Evolutionary conservation across 2,113 vertebrate genomes (phyloP), one percentile per base, ranked within the genome.

Genomic region (Siniperca chuatsi): DNA sequence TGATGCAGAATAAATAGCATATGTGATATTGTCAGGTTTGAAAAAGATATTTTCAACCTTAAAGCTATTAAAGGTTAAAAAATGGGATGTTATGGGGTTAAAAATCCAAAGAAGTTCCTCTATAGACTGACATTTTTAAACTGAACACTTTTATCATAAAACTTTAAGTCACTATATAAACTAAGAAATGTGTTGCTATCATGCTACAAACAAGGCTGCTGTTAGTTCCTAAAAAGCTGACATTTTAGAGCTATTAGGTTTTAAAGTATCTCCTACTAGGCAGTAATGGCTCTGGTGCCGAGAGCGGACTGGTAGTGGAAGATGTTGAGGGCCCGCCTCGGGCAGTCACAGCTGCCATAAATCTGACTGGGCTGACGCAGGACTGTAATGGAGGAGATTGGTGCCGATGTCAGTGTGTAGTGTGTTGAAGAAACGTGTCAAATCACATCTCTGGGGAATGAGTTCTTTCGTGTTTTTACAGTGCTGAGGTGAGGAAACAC

Each of bases 321-420:
- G 83, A 81, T 67, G 82, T 64, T 58, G 68, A 67, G 72, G 84
- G 58, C 67, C 55, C 1, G 50, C 76, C 69, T 79, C 60, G 4
- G 80, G 65, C 74, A 25, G 79, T 54, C 74, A 64, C 54, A 44
- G 76, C 61, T 29, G 48, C 29, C 40, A 78, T 88, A 81, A 83
- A 83, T 89, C 81, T 89, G 77, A 60, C 13, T 11, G 21, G 11
- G 57, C 79, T 72, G 82, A 82, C 35, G 4, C 69, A 23, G 69
- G 78, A 11, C 86, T 57, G 58, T 75, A 71, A 80, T 80, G 42
- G 64, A 85, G 70, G 66, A 76, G 85, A 90, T 42, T 64, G 79
- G 75, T 85, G 76, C 20, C 20, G 44, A 78, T 78, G 82, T 78
- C 70, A 52, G 70, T 40, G 66, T 61, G 71, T 9, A 83, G 62